Percentiles rank a stretch among this genome's conserved stretches.
These are phyloP conservation scores for Urechis unicinctus DNA, from an alignment of 2,888 invertebrate genomes.

Conservation along the genomic window DNA sequence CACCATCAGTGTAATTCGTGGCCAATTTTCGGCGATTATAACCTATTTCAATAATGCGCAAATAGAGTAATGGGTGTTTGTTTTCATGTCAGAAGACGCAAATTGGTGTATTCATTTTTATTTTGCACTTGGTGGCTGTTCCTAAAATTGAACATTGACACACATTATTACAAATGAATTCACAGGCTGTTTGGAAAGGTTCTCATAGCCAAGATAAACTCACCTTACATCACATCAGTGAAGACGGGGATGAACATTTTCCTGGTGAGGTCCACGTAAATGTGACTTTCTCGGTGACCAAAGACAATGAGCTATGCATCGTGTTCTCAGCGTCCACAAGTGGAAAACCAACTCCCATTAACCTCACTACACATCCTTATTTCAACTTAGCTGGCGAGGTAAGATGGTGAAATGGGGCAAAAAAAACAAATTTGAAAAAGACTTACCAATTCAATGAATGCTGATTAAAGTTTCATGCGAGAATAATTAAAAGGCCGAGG, in stretches of 20 bases:
- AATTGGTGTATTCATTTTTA: too few relatives aligned
- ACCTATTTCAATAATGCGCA: too few relatives aligned
- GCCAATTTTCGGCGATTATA: too few relatives aligned
- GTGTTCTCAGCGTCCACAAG: slow-evolving; percentile 69
- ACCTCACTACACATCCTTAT: slow-evolving; percentile 79
- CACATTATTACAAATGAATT: not conserved
- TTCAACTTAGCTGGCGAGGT: slow-evolving; percentile 91
- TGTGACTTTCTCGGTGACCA: slow-evolving; percentile 65
- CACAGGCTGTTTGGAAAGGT: slow-evolving; percentile 62
- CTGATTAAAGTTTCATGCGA: not conserved
- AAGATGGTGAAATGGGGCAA: not conserved
- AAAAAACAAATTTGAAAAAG: too few relatives aligned
- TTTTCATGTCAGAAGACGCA: too few relatives aligned
- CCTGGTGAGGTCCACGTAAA: slow-evolving; percentile 74
- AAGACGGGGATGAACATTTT: slow-evolving; percentile 75
- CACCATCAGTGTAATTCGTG: too few relatives aligned
- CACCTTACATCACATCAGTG: slow-evolving; percentile 67
- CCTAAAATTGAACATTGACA: not conserved
- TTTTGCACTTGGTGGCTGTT: too few relatives aligned
- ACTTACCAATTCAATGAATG: not conserved
- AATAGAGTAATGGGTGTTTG: too few relatives aligned
- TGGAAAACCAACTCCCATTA: slow-evolving; percentile 74
- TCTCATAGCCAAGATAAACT: slow-evolving; percentile 55
- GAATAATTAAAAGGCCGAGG: not conserved
- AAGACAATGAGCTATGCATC: slow-evolving; percentile 66